Evolutionary conservation across 2,797 vertebrate species (phyloP).

Genomic region (Lithobates sylvaticus): DNA sequence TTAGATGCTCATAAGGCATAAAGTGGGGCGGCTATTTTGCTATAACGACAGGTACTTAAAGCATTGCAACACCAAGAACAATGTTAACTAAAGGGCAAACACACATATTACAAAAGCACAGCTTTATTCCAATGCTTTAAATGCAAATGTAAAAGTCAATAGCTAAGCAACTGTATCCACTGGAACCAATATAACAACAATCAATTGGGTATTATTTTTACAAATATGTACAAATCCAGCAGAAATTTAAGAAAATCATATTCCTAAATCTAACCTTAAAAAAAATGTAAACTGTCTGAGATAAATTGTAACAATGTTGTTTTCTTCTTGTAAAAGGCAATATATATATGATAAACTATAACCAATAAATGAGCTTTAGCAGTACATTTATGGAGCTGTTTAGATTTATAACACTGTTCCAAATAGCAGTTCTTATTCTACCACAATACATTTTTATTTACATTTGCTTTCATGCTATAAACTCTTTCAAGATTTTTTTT

Average conservation of each 20-base stretch:
- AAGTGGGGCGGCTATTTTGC: conserved; percentile 32
- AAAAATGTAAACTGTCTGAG: background rate
- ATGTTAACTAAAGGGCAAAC: conserved; percentile 51
- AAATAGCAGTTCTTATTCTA: background rate
- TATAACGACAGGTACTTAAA: conserved; percentile 46
- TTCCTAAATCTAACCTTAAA: conserved; percentile 20
- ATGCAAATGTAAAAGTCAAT: conserved; percentile 28
- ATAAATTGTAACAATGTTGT: background rate
- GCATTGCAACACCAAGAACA: conserved; percentile 29
- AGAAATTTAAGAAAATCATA: background rate
- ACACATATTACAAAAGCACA: conserved; percentile 18
- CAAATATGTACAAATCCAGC: background rate
- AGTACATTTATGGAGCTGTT: background rate
- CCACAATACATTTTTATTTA: background rate
- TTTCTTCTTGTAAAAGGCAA: background rate
- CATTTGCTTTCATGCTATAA: background rate
- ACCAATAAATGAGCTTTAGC: background rate
- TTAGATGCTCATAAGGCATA: conserved; percentile 27
- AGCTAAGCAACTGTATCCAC: conserved; percentile 11
- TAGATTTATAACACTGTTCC: background rate
- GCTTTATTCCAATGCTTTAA: conserved; percentile 28
- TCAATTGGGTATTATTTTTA: conserved; percentile 1
- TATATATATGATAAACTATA: background rate
- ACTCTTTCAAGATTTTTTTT: no score
- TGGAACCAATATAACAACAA: conserved; percentile 44